Evolutionary conservation across 2,888 invertebrate species (phyloP).

Genomic region (Monopis laevigella): DNA sequence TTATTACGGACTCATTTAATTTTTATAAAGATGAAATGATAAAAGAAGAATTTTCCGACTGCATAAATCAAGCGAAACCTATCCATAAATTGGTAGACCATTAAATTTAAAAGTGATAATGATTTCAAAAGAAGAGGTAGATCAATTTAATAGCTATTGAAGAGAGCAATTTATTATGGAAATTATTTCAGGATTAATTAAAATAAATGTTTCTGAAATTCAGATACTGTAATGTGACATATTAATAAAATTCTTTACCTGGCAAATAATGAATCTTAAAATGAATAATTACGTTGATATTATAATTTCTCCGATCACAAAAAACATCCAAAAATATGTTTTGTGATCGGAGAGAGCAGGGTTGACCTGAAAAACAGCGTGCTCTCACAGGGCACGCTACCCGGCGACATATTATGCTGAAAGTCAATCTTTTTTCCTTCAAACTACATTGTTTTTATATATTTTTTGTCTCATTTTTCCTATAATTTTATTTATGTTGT

Average conservation of each 20-base stretch:
- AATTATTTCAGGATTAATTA: neutral
- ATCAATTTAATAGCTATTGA: conserved; percentile 4
- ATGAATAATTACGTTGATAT: neutral
- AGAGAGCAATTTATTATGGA: conserved; percentile 5
- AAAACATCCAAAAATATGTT: neutral
- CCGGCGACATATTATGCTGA: too few relatives aligned
- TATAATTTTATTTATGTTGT: too few relatives aligned
- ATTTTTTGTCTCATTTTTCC: too few relatives aligned
- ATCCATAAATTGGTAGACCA: conserved; percentile 6
- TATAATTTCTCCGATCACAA: neutral
- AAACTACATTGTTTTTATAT: too few relatives aligned
- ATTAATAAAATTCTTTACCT: too few relatives aligned
- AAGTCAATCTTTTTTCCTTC: too few relatives aligned
- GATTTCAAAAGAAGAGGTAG: conserved; percentile 1
- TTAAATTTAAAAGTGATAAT: conserved; percentile 10
- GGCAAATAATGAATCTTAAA: neutral
- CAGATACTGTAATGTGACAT: neutral
- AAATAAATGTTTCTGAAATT: neutral
- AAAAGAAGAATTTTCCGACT: neutral
- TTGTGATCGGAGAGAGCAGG: too few relatives aligned
- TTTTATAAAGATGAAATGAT: neutral
- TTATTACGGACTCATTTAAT: too few relatives aligned
- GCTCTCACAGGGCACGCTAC: too few relatives aligned
- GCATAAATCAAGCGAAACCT: neutral
- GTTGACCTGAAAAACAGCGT: too few relatives aligned